Percentiles rank a stretch among this genome's conserved stretches.
phyloP scores from a whole-genome alignment of 2,888 invertebrate species.

The Zhuqinia jingwanae region DNA sequence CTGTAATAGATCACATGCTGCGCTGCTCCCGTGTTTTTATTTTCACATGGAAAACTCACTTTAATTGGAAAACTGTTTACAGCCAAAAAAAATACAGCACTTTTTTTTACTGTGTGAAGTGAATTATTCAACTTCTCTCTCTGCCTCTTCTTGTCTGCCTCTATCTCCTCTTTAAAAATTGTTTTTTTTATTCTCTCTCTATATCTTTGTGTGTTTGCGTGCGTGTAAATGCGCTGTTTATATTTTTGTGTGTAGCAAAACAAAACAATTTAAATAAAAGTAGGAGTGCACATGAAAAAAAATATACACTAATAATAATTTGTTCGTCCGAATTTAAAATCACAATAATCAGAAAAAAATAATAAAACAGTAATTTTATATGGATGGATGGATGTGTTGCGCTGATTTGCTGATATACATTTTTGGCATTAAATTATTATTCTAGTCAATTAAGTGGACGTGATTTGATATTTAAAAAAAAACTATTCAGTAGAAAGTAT shows the following conservation, averaged over 20 bases:
- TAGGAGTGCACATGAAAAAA: constrained; percentile 12
- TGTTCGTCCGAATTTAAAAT: too few species aligned
- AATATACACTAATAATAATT: too few species aligned
- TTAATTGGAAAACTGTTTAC: constrained; percentile 44
- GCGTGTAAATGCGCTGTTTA: too few species aligned
- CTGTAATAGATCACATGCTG: constrained; percentile 1
- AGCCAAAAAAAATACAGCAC: too few species aligned
- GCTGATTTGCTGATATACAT: not conserved
- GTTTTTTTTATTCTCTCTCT: not conserved
- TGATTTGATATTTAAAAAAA: constrained; percentile 19
- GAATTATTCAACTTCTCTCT: too few species aligned
- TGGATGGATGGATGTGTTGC: constrained; percentile 30
- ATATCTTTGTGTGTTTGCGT: not conserved
- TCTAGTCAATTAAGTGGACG: constrained; percentile 15
- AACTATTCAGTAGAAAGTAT: not conserved
- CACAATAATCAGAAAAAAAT: too few species aligned
- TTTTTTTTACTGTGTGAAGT: not conserved
- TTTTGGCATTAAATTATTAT: not conserved
- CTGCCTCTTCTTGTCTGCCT: too few species aligned
- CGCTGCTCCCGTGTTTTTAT: constrained; percentile 14
- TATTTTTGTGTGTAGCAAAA: too few species aligned
- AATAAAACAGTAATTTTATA: not conserved
- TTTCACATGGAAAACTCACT: constrained; percentile 42
- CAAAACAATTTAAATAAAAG: too few species aligned
- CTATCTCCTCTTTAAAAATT: not conserved